Conservation (phyloP, 1,140 invertebrate species). For the Branchinecta lynchi region DNA sequence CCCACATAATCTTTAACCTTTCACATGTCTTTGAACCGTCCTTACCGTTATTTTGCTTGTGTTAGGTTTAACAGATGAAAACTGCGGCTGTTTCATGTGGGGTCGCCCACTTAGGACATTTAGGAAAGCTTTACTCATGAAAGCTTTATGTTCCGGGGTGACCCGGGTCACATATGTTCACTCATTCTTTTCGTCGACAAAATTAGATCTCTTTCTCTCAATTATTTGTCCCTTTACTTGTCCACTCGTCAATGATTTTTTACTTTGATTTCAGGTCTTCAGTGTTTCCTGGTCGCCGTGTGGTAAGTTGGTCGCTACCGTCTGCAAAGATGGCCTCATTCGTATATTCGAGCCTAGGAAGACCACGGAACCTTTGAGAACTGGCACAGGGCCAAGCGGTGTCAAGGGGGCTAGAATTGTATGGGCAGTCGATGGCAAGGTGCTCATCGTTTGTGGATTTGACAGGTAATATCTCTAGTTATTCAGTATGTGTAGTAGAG, state of each 20-base stretch:
- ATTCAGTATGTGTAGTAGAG: no score
- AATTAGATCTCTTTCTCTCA: constrained; percentile 23
- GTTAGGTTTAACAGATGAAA: no score
- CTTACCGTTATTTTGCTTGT: no score
- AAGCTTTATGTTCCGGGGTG: no score
- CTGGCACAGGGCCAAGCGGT: constrained; percentile 68
- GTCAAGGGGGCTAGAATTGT: constrained; percentile 67
- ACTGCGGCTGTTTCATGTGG: no score
- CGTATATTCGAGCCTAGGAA: constrained; percentile 59
- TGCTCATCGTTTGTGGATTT: constrained; percentile 73
- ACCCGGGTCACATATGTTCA: no score
- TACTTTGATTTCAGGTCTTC: constrained; percentile 47
- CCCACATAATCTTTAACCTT: no score
- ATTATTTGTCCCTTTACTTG: constrained; percentile 2
- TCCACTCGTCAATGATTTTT: background rate
- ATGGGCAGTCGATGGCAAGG: constrained; percentile 70
- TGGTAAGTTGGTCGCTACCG: constrained; percentile 62
- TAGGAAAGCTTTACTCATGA: no score
- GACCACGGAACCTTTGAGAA: constrained; percentile 45
- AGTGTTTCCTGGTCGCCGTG: constrained; percentile 79
- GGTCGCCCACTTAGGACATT: no score
- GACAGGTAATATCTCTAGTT: constrained; percentile 46
- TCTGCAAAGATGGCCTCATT: constrained; percentile 75
- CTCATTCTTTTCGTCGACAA: no score
- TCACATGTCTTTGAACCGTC: no score